Base-by-base conservation (phyloP, 2,113 vertebrate genomes). In the Scomber japonicus region DNA sequence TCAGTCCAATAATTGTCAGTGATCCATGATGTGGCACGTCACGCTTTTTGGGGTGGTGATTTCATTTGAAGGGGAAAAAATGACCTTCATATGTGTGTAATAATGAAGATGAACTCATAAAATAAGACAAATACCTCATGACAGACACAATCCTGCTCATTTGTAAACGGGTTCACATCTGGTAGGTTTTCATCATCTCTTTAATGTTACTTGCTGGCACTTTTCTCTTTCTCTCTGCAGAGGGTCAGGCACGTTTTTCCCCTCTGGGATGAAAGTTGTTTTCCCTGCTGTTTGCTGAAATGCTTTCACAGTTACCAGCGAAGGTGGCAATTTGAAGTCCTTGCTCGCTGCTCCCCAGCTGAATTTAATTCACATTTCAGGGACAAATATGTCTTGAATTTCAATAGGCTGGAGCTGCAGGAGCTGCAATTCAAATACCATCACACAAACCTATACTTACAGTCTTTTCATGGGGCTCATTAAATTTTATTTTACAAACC, bases 271-370 rank as follows among this genome's bases (percentile, higher is more conserved):
- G 49, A 69, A 59, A 53, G 30, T 44, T 82, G 60, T 76, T 90
- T 78, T 75, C 50, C 21, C 73, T 30, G 51, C 80, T 85, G 74
- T 90, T 90, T 91, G 78, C 75, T 87, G 64, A 89, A 90, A 88
- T 78, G 64, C 80, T 44, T 91, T 89, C 80, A 74, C 81, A 85
- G 77, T 68, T 80, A 30, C 80, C 30, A 84, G 81, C 44, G 51
- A 87, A 87, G 83, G 78, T 60, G 68, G 57, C 71, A 62, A 88
- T 85, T 90, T 86, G 27, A 70, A 78, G 71, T 78, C 71, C 44
- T 24, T 49, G 49, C 67, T 83, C 27, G 48, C 70, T 49, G 44
- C 73, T 81, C 70, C 16, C 19, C 35, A 13, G 10, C 57, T 54
- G 53, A 71, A 75, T 80, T 85, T 49, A 71, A 89, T 76, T 86